Evolutionary conservation across 2,113 vertebrate genomes (phyloP).

Genomic region (Eublepharis macularius): DNA sequence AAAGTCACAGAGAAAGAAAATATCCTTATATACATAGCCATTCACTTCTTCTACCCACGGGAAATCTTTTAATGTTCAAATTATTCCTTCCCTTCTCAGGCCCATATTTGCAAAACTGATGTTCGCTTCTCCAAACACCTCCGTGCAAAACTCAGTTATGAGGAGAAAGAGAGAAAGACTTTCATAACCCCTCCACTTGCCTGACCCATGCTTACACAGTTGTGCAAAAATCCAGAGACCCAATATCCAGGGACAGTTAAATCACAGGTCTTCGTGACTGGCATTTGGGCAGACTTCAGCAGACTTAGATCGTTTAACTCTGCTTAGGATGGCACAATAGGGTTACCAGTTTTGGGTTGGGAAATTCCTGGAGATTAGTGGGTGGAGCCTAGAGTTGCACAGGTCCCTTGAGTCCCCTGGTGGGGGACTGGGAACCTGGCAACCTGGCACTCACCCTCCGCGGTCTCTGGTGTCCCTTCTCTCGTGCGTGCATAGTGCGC

Average conservation of each 20-base stretch:
- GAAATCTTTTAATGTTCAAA: slow-evolving; percentile 22
- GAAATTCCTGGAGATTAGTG: no score
- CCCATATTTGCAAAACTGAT: not conserved
- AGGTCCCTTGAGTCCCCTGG: no score
- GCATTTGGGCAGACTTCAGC: no score
- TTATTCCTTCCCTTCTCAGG: slow-evolving; percentile 11
- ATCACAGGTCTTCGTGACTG: not conserved
- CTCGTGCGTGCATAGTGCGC: no score
- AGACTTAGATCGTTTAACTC: no score
- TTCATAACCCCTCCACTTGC: not conserved
- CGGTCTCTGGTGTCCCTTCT: no score
- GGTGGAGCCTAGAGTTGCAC: no score
- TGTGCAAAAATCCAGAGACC: not conserved
- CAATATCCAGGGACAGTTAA: not conserved
- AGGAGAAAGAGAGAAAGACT: not conserved
- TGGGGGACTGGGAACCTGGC: no score
- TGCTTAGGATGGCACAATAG: no score
- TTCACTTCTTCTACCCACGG: slow-evolving; percentile 45
- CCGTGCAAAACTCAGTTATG: not conserved
- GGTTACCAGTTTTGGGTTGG: no score
- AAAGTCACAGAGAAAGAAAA: slow-evolving; percentile 59
- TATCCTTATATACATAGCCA: not conserved
- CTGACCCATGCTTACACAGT: not conserved
- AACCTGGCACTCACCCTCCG: no score
- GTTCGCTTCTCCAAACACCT: not conserved